Percentiles rank a stretch among this genome's conserved stretches.
Evolutionary conservation across 1,140 invertebrate genomes (phyloP).

Genomic region (Theocolax elegans): DNA sequence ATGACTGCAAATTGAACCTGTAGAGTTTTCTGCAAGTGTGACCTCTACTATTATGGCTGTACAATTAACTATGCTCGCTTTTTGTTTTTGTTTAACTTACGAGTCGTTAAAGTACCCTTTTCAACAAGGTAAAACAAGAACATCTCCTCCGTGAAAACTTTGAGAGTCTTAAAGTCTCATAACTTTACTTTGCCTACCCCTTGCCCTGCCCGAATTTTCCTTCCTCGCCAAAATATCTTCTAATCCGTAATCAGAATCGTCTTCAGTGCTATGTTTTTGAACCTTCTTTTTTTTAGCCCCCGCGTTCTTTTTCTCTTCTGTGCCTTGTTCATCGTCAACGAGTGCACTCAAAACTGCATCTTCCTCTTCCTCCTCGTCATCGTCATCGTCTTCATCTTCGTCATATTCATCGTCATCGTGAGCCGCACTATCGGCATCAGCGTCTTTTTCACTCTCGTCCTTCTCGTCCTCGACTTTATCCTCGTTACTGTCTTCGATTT

Average conservation of each 20-base stretch:
- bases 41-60: no score
- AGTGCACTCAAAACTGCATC: slow-evolving; percentile 52
- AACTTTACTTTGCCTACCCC: slow-evolving; percentile 55
- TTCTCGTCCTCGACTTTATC: slow-evolving; percentile 41
- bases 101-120: no score
- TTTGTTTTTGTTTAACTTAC: no score
- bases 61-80: no score
- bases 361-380: slow-evolving; percentile 53
- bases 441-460: slow-evolving; percentile 36
- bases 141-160: no score
- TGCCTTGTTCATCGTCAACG: slow-evolving; percentile 49
- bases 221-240: slow-evolving; percentile 53
- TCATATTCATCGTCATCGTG: slow-evolving; percentile 48
- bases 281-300: slow-evolving; percentile 46
- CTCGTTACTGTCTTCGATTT: slow-evolving; percentile 47
- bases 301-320: slow-evolving; percentile 46
- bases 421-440: slow-evolving; percentile 43
- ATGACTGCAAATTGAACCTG: no score
- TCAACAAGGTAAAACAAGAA: no score
- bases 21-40: no score
- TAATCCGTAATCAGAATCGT: slow-evolving; percentile 57
- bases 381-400: slow-evolving; percentile 50
- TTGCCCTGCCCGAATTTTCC: slow-evolving; percentile 41
- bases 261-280: slow-evolving; percentile 48
- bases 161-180: slow-evolving; percentile 59